Percentiles rank a stretch among this genome's conserved stretches.
phyloP scores from a whole-genome alignment of 2,888 invertebrate species.

The Cantharis rustica region DNA sequence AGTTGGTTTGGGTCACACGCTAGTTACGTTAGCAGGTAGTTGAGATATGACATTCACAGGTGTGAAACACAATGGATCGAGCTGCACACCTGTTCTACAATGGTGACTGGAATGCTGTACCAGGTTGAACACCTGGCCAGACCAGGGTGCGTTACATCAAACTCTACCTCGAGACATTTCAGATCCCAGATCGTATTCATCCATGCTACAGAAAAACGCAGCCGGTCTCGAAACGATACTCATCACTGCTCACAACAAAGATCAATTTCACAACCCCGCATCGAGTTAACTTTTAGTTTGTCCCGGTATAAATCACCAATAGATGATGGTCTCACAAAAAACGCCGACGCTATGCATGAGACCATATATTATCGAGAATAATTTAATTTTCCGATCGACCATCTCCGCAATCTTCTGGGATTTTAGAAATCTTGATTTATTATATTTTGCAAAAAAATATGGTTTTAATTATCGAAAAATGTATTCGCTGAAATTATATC shows the following conservation, averaged over 20 bases:
- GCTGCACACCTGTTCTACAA: conserved; percentile 49
- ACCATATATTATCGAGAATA: conserved; percentile 9
- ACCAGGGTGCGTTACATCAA: conserved; percentile 33
- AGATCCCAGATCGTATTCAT: conserved; percentile 3
- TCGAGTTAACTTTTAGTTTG: conserved; percentile 26
- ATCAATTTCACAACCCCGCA: conserved; percentile 25
- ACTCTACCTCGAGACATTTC: not conserved
- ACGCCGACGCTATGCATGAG: conserved; percentile 6
- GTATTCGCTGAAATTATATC: not conserved
- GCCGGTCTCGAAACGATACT: conserved; percentile 4
- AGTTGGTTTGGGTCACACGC: conserved; percentile 29
- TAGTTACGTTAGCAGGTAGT: conserved; percentile 46
- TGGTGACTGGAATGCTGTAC: conserved; percentile 51
- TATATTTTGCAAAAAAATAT: not conserved
- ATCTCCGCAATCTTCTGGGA: conserved; percentile 12
- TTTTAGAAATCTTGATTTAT: conserved; percentile 1
- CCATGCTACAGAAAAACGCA: not conserved
- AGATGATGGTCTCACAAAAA: conserved; percentile 14
- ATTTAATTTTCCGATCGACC: conserved; percentile 4
- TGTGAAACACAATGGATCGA: conserved; percentile 46
- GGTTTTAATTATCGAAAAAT: not conserved
- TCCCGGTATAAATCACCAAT: conserved; percentile 25
- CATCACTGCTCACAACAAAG: conserved; percentile 15
- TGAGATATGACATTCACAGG: conserved; percentile 52
- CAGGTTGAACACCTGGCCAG: conserved; percentile 49